Percentiles rank a stretch among this genome's conserved stretches.
Conservation (phyloP, 2,888 invertebrate species). For the Abrostola triplasia region DNA sequence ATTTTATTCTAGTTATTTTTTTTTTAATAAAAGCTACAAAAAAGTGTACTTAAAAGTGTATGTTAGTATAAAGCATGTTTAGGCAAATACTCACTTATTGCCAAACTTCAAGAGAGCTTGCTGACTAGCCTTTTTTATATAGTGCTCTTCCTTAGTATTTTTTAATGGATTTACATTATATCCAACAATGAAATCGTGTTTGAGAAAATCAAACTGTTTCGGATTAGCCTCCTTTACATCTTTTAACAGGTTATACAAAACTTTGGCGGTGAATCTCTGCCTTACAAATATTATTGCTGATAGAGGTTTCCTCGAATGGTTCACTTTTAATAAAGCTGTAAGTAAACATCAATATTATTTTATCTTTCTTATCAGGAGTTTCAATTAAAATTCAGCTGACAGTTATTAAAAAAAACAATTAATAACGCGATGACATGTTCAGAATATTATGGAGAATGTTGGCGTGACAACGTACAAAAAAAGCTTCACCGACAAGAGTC, state of each 20-base stretch:
- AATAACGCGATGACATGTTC: too few relatives aligned
- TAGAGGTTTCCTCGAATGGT: conserved; percentile 79
- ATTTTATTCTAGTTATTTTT: too few relatives aligned
- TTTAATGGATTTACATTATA: conserved; percentile 88
- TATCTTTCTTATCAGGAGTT: too few relatives aligned
- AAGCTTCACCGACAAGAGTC: too few relatives aligned
- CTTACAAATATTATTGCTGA: conserved; percentile 92
- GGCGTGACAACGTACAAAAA: too few relatives aligned
- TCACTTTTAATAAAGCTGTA: conserved; percentile 68
- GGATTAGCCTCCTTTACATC: conserved; percentile 80
- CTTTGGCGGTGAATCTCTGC: conserved; percentile 92
- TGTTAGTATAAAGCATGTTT: too few relatives aligned
- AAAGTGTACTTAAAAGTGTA: too few relatives aligned
- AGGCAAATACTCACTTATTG: conserved; percentile 71
- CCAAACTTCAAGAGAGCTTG: conserved; percentile 83
- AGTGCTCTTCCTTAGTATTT: conserved; percentile 86
- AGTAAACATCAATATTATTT: conserved; percentile 18
- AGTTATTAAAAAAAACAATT: too few relatives aligned
- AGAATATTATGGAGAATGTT: too few relatives aligned
- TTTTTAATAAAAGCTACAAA: too few relatives aligned
- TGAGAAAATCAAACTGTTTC: conserved; percentile 86
- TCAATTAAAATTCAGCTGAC: too few relatives aligned
- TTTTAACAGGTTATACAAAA: conserved; percentile 91
- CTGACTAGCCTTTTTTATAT: conserved; percentile 86
- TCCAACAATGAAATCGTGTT: conserved; percentile 93